Evolutionary conservation across 2,797 vertebrate species (phyloP).

Genomic region (Stomatorhinus walkeri): DNA sequence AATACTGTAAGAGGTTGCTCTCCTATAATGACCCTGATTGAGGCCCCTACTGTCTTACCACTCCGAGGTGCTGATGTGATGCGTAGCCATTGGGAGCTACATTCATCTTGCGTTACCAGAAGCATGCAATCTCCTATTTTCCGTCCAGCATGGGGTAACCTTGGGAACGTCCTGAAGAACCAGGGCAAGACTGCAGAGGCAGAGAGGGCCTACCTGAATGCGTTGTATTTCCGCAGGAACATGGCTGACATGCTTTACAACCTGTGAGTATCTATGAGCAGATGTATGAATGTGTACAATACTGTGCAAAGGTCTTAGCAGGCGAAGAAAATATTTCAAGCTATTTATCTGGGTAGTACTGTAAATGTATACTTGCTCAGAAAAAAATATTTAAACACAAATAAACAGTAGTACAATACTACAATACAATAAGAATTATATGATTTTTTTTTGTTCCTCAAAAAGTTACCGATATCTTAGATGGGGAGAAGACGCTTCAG

Average conservation of each 20-base stretch:
- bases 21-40: neutral
- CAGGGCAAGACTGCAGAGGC: conserved; percentile 91
- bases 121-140: conserved; percentile 29
- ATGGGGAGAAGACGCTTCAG: neutral
- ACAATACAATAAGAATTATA: neutral
- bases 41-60: neutral
- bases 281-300: neutral
- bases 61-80: neutral
- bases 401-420: neutral
- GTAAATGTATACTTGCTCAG: neutral
- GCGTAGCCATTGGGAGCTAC: neutral
- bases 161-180: conserved; percentile 98
- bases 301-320: neutral
- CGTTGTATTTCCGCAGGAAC: conserved; percentile 96
- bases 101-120: neutral
- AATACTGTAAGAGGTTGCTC: neutral
- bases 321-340: neutral
- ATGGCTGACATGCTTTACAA: conserved; percentile 99
- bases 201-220: conserved; percentile 90
- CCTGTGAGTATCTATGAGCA: conserved; percentile 52
- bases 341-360: neutral
- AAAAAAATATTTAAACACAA: neutral
- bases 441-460: neutral
- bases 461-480: neutral
- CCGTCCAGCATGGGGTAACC: conserved; percentile 91